phyloP scores from a whole-genome alignment of 1,140 invertebrate genomes.

The Maconellicoccus hirsutus region DNA sequence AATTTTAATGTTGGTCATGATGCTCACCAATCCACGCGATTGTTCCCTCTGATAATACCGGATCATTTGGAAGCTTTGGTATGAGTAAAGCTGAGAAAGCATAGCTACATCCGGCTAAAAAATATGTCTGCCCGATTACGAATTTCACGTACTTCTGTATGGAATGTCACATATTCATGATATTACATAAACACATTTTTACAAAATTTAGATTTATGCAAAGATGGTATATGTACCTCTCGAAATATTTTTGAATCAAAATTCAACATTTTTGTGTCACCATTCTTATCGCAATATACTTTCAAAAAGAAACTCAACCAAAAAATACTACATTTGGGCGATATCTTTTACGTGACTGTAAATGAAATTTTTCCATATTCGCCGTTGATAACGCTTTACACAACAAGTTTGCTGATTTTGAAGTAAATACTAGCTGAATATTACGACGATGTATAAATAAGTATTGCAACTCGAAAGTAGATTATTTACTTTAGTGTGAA shows the following conservation, averaged over 20 bases:
- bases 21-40: background rate
- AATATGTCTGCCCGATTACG: background rate
- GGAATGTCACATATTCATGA: background rate
- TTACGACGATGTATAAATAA: too few species aligned
- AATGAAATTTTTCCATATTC: too few species aligned
- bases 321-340: too few species aligned
- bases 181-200: background rate
- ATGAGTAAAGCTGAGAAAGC: background rate
- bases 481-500: too few species aligned
- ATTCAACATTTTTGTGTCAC: background rate
- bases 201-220: background rate
- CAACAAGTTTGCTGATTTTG: too few species aligned
- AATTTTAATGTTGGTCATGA: background rate
- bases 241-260: background rate
- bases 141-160: background rate
- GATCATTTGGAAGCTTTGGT: background rate
- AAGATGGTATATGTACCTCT: constrained; percentile 1
- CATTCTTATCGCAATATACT: background rate
- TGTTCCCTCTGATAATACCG: background rate
- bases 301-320: too few species aligned
- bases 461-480: too few species aligned
- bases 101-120: background rate
- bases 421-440: too few species aligned
- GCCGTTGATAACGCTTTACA: too few species aligned
- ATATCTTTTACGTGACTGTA: too few species aligned